Conservation (phyloP, 2,113 vertebrate genomes). For the Sakesphorus luctuosus region DNA sequence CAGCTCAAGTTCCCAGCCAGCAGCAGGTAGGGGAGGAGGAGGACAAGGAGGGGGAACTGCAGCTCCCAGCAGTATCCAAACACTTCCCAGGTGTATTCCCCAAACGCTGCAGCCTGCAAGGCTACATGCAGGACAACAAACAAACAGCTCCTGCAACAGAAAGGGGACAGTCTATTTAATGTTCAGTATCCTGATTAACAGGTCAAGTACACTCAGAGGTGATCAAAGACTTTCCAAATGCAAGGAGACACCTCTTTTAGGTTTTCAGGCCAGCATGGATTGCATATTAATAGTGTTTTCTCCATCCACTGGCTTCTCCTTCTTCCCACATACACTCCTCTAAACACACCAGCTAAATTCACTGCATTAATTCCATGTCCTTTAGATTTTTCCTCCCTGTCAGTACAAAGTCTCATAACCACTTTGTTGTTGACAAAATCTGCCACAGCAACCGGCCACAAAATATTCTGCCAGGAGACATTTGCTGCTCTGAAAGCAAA, state of each 20-base stretch:
- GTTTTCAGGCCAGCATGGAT: slow-evolving; percentile 49
- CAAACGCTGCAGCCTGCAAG: slow-evolving; percentile 84
- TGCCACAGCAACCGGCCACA: neutral
- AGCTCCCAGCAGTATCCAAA: slow-evolving; percentile 87
- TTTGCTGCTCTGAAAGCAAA: neutral
- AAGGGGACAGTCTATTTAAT: neutral
- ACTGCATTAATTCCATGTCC: neutral
- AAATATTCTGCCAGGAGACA: neutral
- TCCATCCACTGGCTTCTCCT: neutral
- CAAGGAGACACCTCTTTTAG: slow-evolving; percentile 32
- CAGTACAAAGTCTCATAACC: neutral
- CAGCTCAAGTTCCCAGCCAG: slow-evolving; percentile 79
- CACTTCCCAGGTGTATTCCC: slow-evolving; percentile 90
- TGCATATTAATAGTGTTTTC: slow-evolving; percentile 35
- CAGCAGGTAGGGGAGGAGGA: slow-evolving; percentile 88
- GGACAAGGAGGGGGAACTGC: slow-evolving; percentile 76
- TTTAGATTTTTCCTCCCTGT: neutral
- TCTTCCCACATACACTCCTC: neutral
- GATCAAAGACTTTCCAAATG: slow-evolving; percentile 23
- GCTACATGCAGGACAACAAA: slow-evolving; percentile 86
- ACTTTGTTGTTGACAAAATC: neutral
- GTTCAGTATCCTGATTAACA: neutral
- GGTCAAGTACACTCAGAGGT: slow-evolving; percentile 22
- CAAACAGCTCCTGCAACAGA: slow-evolving; percentile 79
- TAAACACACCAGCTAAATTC: slow-evolving; percentile 12